A percentile compares a stretch with the other conserved stretches of the same genome.
Evolutionary conservation across 92 coral and sea anemone genomes (phyloP).

Genomic region (Virgularia gustaviana): DNA sequence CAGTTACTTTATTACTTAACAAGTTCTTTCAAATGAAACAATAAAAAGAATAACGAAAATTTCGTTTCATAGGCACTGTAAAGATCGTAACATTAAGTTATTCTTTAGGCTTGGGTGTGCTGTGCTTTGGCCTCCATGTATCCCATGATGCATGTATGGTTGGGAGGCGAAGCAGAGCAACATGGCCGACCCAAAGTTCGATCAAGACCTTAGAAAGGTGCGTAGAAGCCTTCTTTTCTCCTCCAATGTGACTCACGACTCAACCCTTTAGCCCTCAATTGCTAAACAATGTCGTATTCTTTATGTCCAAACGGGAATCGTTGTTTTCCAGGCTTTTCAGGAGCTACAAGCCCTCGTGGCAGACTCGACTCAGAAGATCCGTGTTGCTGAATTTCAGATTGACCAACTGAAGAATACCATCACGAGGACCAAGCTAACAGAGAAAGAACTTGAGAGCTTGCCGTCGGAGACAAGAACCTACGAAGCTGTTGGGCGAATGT

Average conservation of each 20-base stretch:
- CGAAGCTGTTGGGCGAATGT: constrained; percentile 92
- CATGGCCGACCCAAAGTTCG: constrained; percentile 87
- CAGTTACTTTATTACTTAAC: no score
- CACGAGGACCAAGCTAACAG: constrained; percentile 87
- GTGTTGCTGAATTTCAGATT: constrained; percentile 84
- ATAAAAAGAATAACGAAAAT: background rate
- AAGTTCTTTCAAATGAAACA: no score
- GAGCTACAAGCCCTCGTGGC: constrained; percentile 89
- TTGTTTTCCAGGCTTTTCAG: constrained; percentile 71
- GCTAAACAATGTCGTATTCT: no score
- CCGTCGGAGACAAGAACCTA: constrained; percentile 82
- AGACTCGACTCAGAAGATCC: constrained; percentile 85
- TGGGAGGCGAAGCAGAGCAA: no score
- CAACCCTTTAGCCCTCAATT: no score
- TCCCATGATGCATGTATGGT: no score
- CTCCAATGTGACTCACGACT: no score
- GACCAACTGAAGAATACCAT: constrained; percentile 77
- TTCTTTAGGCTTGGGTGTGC: no score
- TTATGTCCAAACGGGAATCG: background rate
- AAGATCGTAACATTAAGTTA: background rate
- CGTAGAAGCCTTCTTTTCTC: no score
- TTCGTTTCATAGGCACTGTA: background rate
- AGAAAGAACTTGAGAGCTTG: constrained; percentile 74
- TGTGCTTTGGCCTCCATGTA: constrained; percentile 16
- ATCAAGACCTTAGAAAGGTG: constrained; percentile 89